These are phyloP conservation scores for Geophilus truncorum DNA, from an alignment of 2,888 invertebrate genomes.

Conservation along the genomic window DNA sequence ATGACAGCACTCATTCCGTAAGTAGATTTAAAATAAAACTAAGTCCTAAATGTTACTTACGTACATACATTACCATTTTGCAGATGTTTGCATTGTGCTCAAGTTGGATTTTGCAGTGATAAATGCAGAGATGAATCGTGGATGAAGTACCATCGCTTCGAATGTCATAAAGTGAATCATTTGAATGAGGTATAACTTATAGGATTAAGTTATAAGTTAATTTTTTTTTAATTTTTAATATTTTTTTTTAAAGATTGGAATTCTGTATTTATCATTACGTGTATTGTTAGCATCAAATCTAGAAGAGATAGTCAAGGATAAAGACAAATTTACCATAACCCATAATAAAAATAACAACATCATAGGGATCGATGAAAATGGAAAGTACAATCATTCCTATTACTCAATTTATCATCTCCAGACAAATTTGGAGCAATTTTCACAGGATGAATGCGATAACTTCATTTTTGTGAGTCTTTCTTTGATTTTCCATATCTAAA, in stretches of 20 bases:
- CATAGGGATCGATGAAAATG: background rate
- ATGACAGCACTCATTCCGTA: constrained; percentile 61
- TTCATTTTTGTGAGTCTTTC: background rate
- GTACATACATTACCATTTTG: no score
- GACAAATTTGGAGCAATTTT: constrained; percentile 66
- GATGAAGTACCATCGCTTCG: background rate
- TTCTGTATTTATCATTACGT: constrained; percentile 70
- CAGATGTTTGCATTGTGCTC: background rate
- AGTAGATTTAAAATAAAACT: constrained; percentile 48
- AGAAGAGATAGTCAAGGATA: background rate
- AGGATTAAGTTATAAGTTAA: constrained; percentile 34
- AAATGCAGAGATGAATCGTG: background rate
- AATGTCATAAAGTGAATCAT: background rate
- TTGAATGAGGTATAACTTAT: background rate
- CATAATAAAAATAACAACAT: background rate
- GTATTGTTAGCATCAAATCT: constrained; percentile 56
- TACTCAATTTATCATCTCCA: constrained; percentile 63
- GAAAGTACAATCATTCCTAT: constrained; percentile 53
- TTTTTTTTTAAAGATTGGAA: constrained; percentile 42
- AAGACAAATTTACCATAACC: background rate
- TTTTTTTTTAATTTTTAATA: constrained; percentile 32
- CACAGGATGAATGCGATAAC: constrained; percentile 45
- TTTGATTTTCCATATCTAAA: no score
- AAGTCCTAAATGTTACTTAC: no score
- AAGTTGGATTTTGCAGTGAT: background rate